Evolutionary conservation across 2,888 invertebrate species (phyloP).

Genomic region (Cheilosia soror): DNA sequence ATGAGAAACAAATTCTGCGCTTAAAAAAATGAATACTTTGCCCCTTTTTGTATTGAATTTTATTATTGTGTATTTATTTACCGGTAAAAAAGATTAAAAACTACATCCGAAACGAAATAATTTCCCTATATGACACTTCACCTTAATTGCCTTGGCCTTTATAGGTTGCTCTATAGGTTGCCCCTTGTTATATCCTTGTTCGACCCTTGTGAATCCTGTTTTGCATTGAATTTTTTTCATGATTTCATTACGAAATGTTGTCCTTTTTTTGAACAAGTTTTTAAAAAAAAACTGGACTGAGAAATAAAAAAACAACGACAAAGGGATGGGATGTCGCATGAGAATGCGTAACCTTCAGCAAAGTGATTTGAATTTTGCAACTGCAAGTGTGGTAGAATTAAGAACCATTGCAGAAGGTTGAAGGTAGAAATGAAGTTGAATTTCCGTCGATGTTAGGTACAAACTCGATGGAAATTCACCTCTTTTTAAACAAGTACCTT

Average conservation of each 20-base stretch:
- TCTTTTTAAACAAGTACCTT: too few species aligned
- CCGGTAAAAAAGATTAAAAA: constrained; percentile 63
- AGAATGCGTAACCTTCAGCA: constrained; percentile 11
- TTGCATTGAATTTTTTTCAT: constrained; percentile 40
- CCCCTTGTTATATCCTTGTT: constrained; percentile 32
- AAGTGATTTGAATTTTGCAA: not conserved
- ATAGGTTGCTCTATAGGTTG: constrained; percentile 45
- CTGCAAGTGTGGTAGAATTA: constrained; percentile 22
- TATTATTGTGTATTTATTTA: constrained; percentile 59
- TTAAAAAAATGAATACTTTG: constrained; percentile 27
- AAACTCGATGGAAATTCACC: too few species aligned
- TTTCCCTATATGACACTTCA: constrained; percentile 71
- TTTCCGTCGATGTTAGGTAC: too few species aligned
- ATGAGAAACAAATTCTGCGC: constrained; percentile 62
- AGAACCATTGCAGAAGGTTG: not conserved
- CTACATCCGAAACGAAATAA: constrained; percentile 59
- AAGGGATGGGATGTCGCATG: constrained; percentile 38
- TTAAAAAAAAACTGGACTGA: not conserved
- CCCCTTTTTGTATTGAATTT: constrained; percentile 28
- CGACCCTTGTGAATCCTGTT: constrained; percentile 66
- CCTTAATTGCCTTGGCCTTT: constrained; percentile 72
- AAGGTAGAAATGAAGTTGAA: too few species aligned
- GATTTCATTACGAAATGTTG: constrained; percentile 50
- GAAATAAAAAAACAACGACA: not conserved
- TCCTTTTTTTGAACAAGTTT: constrained; percentile 41